Evolutionary conservation across 2,113 vertebrate species (phyloP), one percentile per base, ranked within the genome.

Genomic region (Andinoacara biseriatus): DNA sequence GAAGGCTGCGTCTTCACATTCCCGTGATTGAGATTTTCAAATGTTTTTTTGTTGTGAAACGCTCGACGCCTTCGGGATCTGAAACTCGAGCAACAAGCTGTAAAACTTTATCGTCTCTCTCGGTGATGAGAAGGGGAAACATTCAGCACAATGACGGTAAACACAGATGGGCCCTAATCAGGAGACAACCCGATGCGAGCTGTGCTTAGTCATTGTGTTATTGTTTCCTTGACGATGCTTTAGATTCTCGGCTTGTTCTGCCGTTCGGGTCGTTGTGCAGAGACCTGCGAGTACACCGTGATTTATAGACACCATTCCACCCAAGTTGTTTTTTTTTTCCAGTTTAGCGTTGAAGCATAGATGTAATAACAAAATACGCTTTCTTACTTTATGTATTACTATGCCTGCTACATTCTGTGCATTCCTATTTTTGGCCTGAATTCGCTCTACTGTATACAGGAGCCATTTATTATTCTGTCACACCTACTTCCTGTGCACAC

Each of bases 381-480:
- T 35, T 61, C 63, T 60, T 49, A 61, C 59, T 54, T 52, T 82
- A 35, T 81, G 72, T 65, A 78, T 87, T 80, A 74, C 58, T 49
- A 43, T 80, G 61, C 74, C 80, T 3, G 67, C 58, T 69, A 35
- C 74, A 58, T 74, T 33, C 78, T 80, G 20, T 46, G 54, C 65
- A 35, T 69, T 74, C 79, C 72, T 58, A 61, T 63, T 74, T 76
- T 72, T 35, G 74, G 74, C 60, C 82, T 82, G 75, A 58, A 85
- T 79, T 81, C 69, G 69, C 78, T 10, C 43, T 24, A 54, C 69
- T 76, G 63, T 29, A 61, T 17, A 74, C 80, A n/a, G 74, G 22
- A 83, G 76, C 38, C 83, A 90, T 93, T 86, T 89, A 60, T 90
- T 90, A 91, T 87, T 58, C 77, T 91, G 88, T 84, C 90, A 87